These are phyloP conservation scores for Dilophus febrilis DNA, from an alignment of 2,888 invertebrate species.

Conservation along the genomic window DNA sequence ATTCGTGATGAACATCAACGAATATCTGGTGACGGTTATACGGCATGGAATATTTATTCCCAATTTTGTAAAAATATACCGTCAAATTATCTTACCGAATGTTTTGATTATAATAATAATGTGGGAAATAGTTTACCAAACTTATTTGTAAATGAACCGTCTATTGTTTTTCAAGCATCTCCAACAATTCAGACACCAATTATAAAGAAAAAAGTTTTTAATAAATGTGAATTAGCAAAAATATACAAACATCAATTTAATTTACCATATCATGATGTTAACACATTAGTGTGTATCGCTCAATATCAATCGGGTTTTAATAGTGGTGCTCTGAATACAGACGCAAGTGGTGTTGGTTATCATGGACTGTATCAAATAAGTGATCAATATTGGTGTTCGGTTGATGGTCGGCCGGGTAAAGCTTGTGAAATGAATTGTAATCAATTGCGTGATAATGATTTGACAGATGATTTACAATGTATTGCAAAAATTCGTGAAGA, in stretches of 20 bases:
- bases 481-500: slow-evolving; percentile 44
- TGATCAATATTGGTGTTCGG: slow-evolving; percentile 50
- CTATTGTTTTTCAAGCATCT: too few relatives aligned
- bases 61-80: slow-evolving; percentile 19
- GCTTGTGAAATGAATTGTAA: slow-evolving; percentile 45
- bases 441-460: slow-evolving; percentile 47
- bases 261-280: slow-evolving; percentile 32
- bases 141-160: background rate
- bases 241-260: slow-evolving; percentile 37
- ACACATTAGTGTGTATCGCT: slow-evolving; percentile 55
- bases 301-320: slow-evolving; percentile 51
- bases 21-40: slow-evolving; percentile 50
- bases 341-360: slow-evolving; percentile 40
- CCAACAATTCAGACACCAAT: background rate
- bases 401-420: slow-evolving; percentile 33
- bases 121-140: background rate
- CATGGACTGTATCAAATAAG: slow-evolving; percentile 61
- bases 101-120: slow-evolving; percentile 12
- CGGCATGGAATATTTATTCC: slow-evolving; percentile 26
- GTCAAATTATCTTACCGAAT: slow-evolving; percentile 19
- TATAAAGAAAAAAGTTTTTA: slow-evolving; percentile 34
- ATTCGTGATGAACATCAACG: slow-evolving; percentile 46
- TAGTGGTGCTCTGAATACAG: slow-evolving; percentile 32
- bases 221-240: slow-evolving; percentile 47
- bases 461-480: slow-evolving; percentile 51